phyloP scores from a whole-genome alignment of 2,113 vertebrate genomes.

The Martes martes region DNA sequence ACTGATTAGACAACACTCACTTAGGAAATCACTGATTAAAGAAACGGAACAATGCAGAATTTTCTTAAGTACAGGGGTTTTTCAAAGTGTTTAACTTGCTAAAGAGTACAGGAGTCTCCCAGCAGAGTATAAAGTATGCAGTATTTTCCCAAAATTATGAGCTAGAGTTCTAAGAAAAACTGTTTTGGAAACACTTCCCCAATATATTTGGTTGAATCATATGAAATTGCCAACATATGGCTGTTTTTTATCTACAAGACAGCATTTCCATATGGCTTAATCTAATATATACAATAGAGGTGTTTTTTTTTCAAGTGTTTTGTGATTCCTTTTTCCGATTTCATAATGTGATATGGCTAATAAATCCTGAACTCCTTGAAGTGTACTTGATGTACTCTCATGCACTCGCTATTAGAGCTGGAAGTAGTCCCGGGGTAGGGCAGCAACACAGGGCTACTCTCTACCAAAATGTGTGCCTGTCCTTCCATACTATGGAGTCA shows the following conservation, averaged over 20 bases:
- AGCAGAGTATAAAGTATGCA: neutral
- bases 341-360: neutral
- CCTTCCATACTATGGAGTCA: neutral
- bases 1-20: neutral
- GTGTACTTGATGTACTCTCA: neutral
- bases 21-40: constrained; percentile 58
- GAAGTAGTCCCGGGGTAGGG: neutral
- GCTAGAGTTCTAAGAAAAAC: constrained; percentile 37
- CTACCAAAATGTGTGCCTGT: neutral
- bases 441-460: neutral
- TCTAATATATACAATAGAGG: neutral
- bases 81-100: neutral
- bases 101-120: neutral
- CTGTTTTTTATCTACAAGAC: constrained; percentile 14
- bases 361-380: neutral
- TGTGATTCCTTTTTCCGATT: neutral
- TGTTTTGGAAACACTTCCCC: constrained; percentile 21
- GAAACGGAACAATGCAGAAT: constrained; percentile 30
- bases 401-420: neutral
- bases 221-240: neutral
- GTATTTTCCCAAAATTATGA: constrained; percentile 21
- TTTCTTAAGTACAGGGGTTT: constrained; percentile 26
- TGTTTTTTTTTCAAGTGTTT: neutral
- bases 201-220: constrained; percentile 2
- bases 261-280: neutral